Evolutionary conservation across 2,113 vertebrate species (phyloP).

Genomic region (Pelusios castaneus): DNA sequence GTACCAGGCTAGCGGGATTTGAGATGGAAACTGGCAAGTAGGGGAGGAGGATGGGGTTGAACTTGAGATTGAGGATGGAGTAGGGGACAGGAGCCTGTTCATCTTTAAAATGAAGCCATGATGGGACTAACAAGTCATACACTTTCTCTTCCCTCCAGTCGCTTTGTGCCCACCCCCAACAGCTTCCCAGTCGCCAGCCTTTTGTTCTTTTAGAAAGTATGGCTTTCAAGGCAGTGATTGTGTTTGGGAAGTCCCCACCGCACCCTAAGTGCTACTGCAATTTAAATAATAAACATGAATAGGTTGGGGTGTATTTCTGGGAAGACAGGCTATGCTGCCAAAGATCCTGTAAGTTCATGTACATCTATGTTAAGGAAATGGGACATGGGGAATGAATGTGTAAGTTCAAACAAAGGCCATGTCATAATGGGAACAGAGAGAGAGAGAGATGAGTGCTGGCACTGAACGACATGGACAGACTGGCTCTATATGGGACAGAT

Average conservation of each 20-base stretch:
- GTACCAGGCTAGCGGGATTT: neutral
- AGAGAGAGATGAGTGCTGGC: neutral
- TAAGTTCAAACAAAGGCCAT: neutral
- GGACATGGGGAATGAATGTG: neutral
- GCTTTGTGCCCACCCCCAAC: neutral
- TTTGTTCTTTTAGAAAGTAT: neutral
- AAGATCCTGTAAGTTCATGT: neutral
- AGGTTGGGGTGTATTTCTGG: neutral
- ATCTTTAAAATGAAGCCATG: too few species aligned
- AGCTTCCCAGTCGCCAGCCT: neutral
- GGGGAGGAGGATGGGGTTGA: neutral
- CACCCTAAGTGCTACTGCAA: neutral
- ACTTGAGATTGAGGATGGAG: neutral
- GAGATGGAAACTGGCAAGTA: neutral
- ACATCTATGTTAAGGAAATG: neutral
- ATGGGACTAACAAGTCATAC: neutral
- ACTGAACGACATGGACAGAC: neutral
- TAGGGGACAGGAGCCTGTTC: neutral
- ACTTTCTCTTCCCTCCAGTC: neutral
- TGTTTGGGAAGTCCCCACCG: neutral
- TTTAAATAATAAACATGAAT: neutral
- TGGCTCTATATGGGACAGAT: neutral
- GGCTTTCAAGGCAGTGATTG: neutral
- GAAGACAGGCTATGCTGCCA: neutral
- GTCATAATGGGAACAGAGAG: neutral